These are phyloP conservation scores for Clamator glandarius DNA, from an alignment of 2,797 vertebrate species.

Conservation along the genomic window DNA sequence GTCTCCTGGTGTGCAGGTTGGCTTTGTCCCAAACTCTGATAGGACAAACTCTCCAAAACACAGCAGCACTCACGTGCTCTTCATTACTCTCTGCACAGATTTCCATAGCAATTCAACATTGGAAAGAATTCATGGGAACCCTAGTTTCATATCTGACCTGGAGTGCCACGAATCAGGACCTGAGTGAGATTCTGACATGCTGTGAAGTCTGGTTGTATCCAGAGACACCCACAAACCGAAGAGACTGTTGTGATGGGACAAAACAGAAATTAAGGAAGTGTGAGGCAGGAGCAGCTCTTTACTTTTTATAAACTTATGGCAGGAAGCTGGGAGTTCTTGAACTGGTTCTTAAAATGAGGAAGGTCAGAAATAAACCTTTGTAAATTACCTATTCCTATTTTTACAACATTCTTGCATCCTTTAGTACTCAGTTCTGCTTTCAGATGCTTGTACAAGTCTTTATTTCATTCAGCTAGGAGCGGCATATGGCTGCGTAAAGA, in stretches of 20 bases:
- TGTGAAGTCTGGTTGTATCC: background rate
- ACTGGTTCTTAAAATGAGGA: background rate
- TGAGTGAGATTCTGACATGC: background rate
- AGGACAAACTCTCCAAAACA: background rate
- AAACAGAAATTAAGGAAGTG: background rate
- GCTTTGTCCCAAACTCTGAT: background rate
- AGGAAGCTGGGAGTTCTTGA: background rate
- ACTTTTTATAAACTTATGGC: background rate
- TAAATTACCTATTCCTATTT: background rate
- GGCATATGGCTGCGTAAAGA: background rate
- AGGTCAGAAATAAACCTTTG: background rate
- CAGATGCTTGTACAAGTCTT: background rate
- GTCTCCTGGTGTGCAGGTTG: background rate
- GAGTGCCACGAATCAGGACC: background rate
- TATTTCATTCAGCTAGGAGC: background rate
- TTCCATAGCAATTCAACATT: background rate
- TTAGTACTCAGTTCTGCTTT: background rate
- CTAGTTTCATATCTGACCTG: background rate
- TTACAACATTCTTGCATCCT: background rate
- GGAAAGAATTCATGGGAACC: background rate
- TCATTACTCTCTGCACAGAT: background rate
- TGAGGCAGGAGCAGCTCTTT: background rate
- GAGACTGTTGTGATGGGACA: fast-evolving
- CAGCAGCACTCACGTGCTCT: background rate
- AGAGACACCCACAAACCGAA: background rate